These are phyloP conservation scores for Oxystoma pomonae DNA, from an alignment of 2,888 invertebrate genomes.

Conservation along the genomic window DNA sequence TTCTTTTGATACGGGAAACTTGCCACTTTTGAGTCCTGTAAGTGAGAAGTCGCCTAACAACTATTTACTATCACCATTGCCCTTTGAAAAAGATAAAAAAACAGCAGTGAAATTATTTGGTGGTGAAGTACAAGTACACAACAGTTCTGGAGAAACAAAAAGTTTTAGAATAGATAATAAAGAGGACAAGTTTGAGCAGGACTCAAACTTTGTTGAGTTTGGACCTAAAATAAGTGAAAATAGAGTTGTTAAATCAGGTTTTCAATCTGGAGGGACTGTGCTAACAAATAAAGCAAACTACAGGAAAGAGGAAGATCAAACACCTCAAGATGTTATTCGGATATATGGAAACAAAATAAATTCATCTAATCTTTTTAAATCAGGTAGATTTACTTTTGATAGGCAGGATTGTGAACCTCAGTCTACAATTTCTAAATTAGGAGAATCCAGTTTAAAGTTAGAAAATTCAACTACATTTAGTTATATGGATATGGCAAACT, in stretches of 20 bases:
- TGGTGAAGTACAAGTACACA: slow-evolving; percentile 72
- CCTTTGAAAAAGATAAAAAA: slow-evolving; percentile 40
- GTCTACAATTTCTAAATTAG: slow-evolving; percentile 1
- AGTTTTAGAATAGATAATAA: slow-evolving; percentile 46
- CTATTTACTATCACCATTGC: slow-evolving; percentile 38
- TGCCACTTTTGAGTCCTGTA: slow-evolving; percentile 25
- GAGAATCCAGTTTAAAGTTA: slow-evolving; percentile 11
- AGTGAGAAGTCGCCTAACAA: slow-evolving; percentile 26
- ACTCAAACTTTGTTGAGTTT: slow-evolving; percentile 35
- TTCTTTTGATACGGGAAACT: slow-evolving; percentile 43
- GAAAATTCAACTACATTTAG: slow-evolving; percentile 28
- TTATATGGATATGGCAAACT: slow-evolving; percentile 45
- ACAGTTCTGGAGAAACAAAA: slow-evolving; percentile 66
- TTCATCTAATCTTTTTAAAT: slow-evolving; percentile 39
- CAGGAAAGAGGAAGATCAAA: slow-evolving; percentile 32
- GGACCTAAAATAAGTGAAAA: slow-evolving; percentile 45
- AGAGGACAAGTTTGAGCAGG: slow-evolving; percentile 32
- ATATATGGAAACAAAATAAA: slow-evolving; percentile 40
- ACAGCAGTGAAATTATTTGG: slow-evolving; percentile 65
- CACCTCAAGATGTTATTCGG: slow-evolving; percentile 39
- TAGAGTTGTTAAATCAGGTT: slow-evolving; percentile 74
- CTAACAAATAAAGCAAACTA: slow-evolving; percentile 43
- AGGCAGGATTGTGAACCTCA: background rate
- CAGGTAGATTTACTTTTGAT: slow-evolving; percentile 19
- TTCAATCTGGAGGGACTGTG: slow-evolving; percentile 80